Percentiles rank a stretch among this genome's conserved stretches.
phyloP scores from a whole-genome alignment of 2,113 vertebrate genomes.

The Diadophis punctatus region DNA sequence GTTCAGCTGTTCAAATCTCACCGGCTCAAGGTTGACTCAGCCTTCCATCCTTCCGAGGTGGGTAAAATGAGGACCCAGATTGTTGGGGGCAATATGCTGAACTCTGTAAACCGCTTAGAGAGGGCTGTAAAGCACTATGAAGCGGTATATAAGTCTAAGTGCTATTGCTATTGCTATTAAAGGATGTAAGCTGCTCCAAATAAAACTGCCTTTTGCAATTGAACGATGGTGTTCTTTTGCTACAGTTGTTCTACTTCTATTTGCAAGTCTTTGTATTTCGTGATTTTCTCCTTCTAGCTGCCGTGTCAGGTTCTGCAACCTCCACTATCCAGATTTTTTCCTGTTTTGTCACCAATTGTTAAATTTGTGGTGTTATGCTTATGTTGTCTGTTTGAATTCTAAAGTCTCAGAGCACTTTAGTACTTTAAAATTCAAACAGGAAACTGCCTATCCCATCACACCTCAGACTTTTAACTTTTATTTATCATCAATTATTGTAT shows the following conservation, averaged over 20 bases:
- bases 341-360: background rate
- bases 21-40: too few species aligned
- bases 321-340: background rate
- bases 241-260: background rate
- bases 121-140: too few species aligned
- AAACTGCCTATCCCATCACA: background rate
- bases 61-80: too few species aligned
- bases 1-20: too few species aligned
- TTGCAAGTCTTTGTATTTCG: background rate
- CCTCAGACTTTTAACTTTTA: background rate
- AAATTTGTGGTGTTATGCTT: background rate
- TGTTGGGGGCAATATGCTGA: too few species aligned
- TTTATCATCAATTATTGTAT: background rate
- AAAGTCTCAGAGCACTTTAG: background rate
- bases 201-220: background rate
- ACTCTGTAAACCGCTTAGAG: too few species aligned
- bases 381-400: background rate
- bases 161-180: too few species aligned
- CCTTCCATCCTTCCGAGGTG: too few species aligned
- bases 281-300: background rate
- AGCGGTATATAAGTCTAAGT: too few species aligned
- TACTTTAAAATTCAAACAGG: background rate
- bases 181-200: background rate
- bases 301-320: background rate
- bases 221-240: background rate